A percentile compares a stretch with the other conserved stretches of the same genome.
Conservation (phyloP, 1,140 invertebrate species). For the Reticulitermes speratus region DNA sequence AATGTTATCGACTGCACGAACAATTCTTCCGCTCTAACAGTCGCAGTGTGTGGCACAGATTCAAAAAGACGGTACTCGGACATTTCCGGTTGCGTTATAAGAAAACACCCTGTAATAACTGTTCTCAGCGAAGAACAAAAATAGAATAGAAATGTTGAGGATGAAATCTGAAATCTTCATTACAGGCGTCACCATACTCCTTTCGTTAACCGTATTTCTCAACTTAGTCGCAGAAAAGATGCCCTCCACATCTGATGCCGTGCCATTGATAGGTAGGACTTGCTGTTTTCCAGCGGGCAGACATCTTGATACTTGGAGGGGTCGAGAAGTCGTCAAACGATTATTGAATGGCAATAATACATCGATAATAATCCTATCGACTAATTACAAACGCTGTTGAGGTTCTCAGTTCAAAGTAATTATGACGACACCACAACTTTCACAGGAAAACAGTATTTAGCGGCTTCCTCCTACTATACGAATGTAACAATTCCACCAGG, state of each 20-base stretch:
- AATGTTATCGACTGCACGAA: background rate
- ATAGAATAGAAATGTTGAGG: background rate
- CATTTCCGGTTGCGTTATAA: background rate
- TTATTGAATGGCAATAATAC: background rate
- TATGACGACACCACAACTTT: background rate
- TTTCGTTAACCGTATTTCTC: conserved; percentile 99
- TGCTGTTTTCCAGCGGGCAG: conserved; percentile 21
- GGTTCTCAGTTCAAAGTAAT: background rate
- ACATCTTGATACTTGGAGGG: conserved; percentile 47
- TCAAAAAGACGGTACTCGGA: background rate
- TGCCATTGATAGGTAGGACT: conserved; percentile 85
- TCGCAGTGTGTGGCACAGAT: background rate
- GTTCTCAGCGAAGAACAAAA: background rate
- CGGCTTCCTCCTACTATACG: background rate
- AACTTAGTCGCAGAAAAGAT: conserved; percentile 92
- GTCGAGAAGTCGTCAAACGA: conserved; percentile 38
- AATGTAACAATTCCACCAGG: background rate
- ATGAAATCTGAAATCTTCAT: conserved; percentile 45
- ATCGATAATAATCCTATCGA: background rate
- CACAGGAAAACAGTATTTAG: background rate
- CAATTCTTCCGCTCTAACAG: background rate
- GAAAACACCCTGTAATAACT: background rate
- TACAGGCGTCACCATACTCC: conserved; percentile 99
- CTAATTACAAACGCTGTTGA: background rate
- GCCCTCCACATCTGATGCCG: conserved; percentile 91